Evolutionary conservation across 2,113 vertebrate species (phyloP).

Genomic region (Festucalex cinctus): DNA sequence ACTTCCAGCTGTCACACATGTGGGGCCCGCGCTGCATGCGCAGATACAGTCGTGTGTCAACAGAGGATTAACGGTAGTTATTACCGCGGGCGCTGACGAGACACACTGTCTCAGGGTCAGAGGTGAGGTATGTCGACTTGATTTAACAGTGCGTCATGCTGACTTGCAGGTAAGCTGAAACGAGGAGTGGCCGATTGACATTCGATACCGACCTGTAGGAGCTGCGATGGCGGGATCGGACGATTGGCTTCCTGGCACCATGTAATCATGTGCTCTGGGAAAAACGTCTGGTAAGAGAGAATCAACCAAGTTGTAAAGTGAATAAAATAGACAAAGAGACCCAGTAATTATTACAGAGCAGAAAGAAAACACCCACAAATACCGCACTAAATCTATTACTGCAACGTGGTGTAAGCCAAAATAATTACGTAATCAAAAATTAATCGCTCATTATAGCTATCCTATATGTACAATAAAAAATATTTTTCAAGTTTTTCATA

Average conservation of each 20-base stretch:
- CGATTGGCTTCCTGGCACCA: slow-evolving; percentile 94
- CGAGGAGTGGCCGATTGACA: not conserved
- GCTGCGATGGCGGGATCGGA: slow-evolving; percentile 85
- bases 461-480: too few relatives aligned
- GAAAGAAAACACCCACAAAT: slow-evolving; percentile 21
- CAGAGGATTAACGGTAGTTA: slow-evolving; percentile 60
- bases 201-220: slow-evolving; percentile 81
- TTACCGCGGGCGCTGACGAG: slow-evolving; percentile 55
- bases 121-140: slow-evolving; percentile 55
- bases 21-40: slow-evolving; percentile 27
- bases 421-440: too few relatives aligned
- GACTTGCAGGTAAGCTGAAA: slow-evolving; percentile 40
- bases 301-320: slow-evolving; percentile 12
- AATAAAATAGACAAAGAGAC: slow-evolving; percentile 26
- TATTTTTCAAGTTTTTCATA: too few relatives aligned
- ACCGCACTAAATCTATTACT: slow-evolving; percentile 21
- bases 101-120: slow-evolving; percentile 62
- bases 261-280: slow-evolving; percentile 96
- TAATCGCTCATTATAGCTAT: too few relatives aligned
- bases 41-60: slow-evolving; percentile 60
- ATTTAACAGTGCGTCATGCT: slow-evolving; percentile 53
- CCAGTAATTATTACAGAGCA: slow-evolving; percentile 30
- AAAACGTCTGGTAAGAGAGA: slow-evolving; percentile 82
- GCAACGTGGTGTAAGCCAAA: slow-evolving; percentile 28
- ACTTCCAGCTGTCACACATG: slow-evolving; percentile 46